Evolutionary conservation across 37 sponge, comb jelly and placozoan species (phyloP).

Genomic region (Beroe ovata): DNA sequence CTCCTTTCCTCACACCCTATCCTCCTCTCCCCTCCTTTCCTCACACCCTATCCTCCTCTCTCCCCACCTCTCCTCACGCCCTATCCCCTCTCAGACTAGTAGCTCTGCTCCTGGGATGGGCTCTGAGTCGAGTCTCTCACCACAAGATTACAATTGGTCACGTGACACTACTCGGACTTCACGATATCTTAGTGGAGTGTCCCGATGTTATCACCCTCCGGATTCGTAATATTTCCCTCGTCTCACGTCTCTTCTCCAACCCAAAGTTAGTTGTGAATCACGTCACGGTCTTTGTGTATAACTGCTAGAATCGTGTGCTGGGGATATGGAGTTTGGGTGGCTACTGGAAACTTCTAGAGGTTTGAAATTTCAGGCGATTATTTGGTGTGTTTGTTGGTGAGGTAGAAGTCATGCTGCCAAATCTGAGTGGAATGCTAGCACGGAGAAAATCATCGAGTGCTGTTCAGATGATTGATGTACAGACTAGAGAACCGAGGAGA

Average conservation of each 20-base stretch:
- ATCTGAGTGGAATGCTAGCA: neutral
- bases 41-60: no score
- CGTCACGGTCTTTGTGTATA: neutral
- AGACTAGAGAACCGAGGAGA: neutral
- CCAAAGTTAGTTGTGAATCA: neutral
- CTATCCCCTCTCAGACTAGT: no score
- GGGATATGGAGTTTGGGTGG: no score
- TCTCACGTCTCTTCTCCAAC: neutral
- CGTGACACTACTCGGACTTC: conserved; percentile 5
- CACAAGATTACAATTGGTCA: neutral
- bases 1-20: no score
- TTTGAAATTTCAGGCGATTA: conserved; percentile 9
- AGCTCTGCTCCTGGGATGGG: conserved; percentile 3
- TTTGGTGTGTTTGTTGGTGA: conserved; percentile 10
- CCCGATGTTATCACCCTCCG: neutral
- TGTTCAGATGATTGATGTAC: neutral
- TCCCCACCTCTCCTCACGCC: no score
- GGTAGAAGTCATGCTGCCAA: neutral
- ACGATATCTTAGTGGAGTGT: conserved; percentile 17
- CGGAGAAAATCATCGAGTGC: neutral
- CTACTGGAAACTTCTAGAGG: no score
- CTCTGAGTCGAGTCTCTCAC: neutral
- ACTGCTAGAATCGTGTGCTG: no score
- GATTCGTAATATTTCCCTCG: neutral
- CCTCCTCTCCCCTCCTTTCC: no score